These are phyloP conservation scores for Tryphoninae sp. DNA, from an alignment of 2,888 invertebrate genomes.

Conservation along the genomic window DNA sequence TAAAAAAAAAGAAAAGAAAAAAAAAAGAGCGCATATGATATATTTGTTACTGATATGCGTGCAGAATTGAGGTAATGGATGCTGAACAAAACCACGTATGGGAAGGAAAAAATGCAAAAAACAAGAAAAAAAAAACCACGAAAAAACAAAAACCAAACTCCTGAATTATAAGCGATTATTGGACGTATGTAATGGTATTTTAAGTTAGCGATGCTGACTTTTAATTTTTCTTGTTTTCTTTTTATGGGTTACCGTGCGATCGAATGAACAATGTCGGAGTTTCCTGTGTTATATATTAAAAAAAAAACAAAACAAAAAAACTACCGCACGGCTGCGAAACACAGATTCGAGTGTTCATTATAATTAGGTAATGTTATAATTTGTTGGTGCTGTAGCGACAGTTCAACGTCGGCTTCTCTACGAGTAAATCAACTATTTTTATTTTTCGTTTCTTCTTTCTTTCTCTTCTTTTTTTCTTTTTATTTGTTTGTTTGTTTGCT, in stretches of 20 bases:
- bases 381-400: conserved; percentile 68
- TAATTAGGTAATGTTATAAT: conserved; percentile 25
- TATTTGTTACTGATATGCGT: conserved; percentile 81
- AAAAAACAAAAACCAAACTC: conserved; percentile 77
- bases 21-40: conserved; percentile 78
- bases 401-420: conserved; percentile 63
- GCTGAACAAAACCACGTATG: conserved; percentile 66
- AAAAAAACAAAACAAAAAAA: conserved; percentile 50
- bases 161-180: conserved; percentile 75
- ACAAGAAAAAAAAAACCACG: conserved; percentile 63
- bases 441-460: conserved; percentile 54
- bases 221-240: conserved; percentile 74
- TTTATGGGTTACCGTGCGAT: conserved; percentile 52
- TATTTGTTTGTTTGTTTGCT: conserved; percentile 43
- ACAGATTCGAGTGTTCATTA: conserved; percentile 33
- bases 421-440: conserved; percentile 54
- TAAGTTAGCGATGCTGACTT: conserved; percentile 79
- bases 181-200: conserved; percentile 74
- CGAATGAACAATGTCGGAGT: conserved; percentile 28
- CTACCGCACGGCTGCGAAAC: conserved; percentile 29
- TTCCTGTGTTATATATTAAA: conserved; percentile 17
- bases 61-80: conserved; percentile 78
- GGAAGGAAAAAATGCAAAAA: conserved; percentile 69
- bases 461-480: conserved; percentile 52
- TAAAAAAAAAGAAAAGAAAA: conserved; percentile 64